Evolutionary conservation across 2,113 vertebrate genomes (phyloP).

Genomic region (Picathartes gymnocephalus): DNA sequence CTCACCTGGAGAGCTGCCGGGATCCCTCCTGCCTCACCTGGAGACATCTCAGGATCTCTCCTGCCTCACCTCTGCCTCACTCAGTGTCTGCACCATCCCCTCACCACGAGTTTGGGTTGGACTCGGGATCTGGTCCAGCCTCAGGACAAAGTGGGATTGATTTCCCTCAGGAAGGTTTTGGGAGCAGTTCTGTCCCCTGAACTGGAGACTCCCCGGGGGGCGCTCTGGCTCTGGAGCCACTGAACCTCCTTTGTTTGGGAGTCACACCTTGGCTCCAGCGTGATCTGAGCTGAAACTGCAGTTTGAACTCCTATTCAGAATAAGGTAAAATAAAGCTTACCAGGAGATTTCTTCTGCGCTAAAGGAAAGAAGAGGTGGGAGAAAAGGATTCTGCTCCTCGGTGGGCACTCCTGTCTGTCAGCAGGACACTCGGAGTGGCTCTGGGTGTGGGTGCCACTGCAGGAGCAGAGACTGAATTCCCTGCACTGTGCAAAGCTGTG

Average conservation of each 20-base stretch:
- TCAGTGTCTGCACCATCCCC: accelerated
- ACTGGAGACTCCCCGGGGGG: too few relatives aligned
- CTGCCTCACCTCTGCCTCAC: background rate
- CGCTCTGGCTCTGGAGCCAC: background rate
- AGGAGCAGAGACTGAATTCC: background rate
- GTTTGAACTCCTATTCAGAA: background rate
- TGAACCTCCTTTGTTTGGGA: background rate
- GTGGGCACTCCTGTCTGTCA: background rate
- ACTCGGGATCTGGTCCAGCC: background rate
- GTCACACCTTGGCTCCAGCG: background rate
- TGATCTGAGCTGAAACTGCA: accelerated
- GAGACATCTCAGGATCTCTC: background rate
- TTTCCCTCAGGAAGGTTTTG: background rate
- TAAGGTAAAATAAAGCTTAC: background rate
- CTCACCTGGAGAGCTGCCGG: background rate
- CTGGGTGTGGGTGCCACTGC: background rate
- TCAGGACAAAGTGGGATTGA: too few relatives aligned
- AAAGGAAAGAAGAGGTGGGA: background rate
- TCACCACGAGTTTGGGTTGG: background rate
- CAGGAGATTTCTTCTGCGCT: background rate
- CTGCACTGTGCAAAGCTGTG: background rate
- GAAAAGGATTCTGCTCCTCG: background rate
- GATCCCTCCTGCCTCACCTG: background rate
- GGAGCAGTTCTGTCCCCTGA: background rate
- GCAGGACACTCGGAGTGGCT: background rate